Percentiles rank a stretch among this genome's conserved stretches.
Conservation (phyloP, 1,140 invertebrate genomes). For the Myzus persicae region DNA sequence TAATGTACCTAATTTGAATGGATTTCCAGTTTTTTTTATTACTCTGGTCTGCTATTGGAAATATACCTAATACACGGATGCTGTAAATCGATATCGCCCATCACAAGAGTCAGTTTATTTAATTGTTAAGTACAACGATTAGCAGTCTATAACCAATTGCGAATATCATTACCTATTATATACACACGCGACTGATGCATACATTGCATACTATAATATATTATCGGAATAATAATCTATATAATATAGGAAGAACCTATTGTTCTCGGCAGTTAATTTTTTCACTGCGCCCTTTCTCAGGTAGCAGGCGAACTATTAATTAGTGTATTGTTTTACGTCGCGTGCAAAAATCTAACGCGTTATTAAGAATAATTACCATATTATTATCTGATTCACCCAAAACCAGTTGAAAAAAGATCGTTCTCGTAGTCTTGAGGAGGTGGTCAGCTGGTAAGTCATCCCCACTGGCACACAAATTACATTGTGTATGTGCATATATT, state of each 20-base stretch:
- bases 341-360: neutral
- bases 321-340: neutral
- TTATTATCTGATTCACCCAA: neutral
- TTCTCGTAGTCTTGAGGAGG: neutral
- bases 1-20: no score
- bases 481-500: neutral
- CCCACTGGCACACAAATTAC: neutral
- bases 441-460: neutral
- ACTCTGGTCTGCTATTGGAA: no score
- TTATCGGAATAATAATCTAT: neutral
- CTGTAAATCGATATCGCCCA: no score
- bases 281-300: neutral
- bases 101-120: neutral
- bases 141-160: neutral
- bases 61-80: no score
- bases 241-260: slow-evolving; percentile 1
- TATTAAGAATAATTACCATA: neutral
- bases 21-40: no score
- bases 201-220: neutral
- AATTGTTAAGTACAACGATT: neutral
- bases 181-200: neutral
- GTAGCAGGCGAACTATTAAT: neutral
- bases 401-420: neutral
- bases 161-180: neutral
- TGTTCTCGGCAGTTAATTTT: neutral